phyloP scores from a whole-genome alignment of 2,113 vertebrate genomes.

The Megaleporinus macrocephalus region DNA sequence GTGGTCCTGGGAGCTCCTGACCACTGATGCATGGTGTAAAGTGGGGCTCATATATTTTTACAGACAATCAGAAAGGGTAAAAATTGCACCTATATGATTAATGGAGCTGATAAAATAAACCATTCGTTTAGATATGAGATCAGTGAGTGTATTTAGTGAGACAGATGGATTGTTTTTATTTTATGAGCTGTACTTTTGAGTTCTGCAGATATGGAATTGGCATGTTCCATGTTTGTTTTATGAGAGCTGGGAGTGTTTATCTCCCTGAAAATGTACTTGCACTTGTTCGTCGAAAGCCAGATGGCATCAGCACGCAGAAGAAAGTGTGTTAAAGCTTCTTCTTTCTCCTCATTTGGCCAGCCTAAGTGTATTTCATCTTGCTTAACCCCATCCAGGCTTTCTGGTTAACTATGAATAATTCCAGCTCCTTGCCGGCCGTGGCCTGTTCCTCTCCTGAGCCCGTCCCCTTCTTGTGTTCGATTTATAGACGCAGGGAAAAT shows the following conservation, averaged over 20 bases:
- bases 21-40: too few species aligned
- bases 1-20: too few species aligned
- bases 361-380: slow-evolving; percentile 23
- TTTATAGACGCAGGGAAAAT: slow-evolving; percentile 53
- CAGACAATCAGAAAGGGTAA: too few species aligned
- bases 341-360: neutral
- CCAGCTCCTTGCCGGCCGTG: slow-evolving; percentile 53
- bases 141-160: neutral
- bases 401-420: slow-evolving; percentile 63
- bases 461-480: slow-evolving; percentile 47
- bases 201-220: neutral
- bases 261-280: slow-evolving; percentile 57
- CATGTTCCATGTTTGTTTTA: slow-evolving; percentile 16
- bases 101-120: too few species aligned
- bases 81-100: too few species aligned
- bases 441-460: slow-evolving; percentile 52
- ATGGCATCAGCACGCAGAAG: neutral
- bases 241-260: slow-evolving; percentile 47
- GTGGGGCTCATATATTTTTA: too few species aligned
- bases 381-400: slow-evolving; percentile 16
- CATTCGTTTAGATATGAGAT: too few species aligned
- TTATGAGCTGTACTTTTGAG: neutral
- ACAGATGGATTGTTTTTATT: neutral
- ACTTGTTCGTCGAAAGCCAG: neutral
- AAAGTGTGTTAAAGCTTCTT: neutral